Conservation (phyloP, 1,140 invertebrate genomes). For the Drepana arcuata region DNA sequence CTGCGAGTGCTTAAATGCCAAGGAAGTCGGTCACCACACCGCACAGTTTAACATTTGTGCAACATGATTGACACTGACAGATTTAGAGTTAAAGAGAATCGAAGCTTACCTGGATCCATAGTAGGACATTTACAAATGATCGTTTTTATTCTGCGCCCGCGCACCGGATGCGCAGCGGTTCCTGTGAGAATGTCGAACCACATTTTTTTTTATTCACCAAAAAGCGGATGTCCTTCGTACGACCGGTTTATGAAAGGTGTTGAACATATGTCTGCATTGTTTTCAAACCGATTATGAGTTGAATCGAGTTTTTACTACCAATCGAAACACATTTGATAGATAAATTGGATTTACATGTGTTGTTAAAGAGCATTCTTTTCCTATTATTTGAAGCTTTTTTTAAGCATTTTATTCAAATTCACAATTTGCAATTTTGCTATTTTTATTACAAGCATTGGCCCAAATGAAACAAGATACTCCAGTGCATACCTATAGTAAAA, state of each 20-base stretch:
- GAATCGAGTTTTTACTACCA: too few species aligned
- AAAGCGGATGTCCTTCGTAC: constrained; percentile 69
- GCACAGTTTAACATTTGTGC: too few species aligned
- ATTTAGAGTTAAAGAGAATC: constrained; percentile 14
- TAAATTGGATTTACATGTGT: too few species aligned
- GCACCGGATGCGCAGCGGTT: constrained; percentile 64
- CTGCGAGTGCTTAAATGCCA: too few species aligned
- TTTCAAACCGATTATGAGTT: constrained; percentile 27
- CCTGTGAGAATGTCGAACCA: constrained; percentile 67
- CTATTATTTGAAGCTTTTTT: too few species aligned
- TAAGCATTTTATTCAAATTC: too few species aligned
- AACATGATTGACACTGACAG: constrained; percentile 13
- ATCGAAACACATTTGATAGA: too few species aligned
- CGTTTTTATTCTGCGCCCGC: constrained; percentile 57
- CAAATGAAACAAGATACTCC: constrained; percentile 5
- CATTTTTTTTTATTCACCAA: constrained; percentile 62
- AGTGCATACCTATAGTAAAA: too few species aligned
- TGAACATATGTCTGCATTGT: constrained; percentile 63
- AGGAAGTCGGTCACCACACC: too few species aligned
- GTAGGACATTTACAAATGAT: constrained; percentile 56
- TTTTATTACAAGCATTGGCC: too few species aligned
- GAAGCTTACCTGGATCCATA: constrained; percentile 30
- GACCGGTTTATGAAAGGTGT: constrained; percentile 70
- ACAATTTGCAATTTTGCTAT: too few species aligned
- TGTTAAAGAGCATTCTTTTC: too few species aligned